Percentiles rank a stretch among this genome's conserved stretches.
These are phyloP conservation scores for Drosophila paracracens DNA, from an alignment of 2,888 invertebrate genomes.

Conservation along the genomic window DNA sequence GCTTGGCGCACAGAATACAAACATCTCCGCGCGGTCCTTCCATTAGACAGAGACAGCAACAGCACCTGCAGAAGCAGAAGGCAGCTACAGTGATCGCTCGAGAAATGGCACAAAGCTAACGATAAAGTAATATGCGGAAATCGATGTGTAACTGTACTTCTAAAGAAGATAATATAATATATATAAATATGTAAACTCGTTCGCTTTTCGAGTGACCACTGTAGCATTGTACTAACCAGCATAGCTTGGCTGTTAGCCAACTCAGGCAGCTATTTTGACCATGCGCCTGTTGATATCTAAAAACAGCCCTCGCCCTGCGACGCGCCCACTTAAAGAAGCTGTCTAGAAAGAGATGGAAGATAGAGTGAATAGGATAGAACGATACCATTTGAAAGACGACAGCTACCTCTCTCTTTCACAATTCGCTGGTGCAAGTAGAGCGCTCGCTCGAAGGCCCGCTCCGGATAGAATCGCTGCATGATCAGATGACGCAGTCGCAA, in stretches of 20 bases:
- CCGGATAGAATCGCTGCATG: conserved; percentile 91
- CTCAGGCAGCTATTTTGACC: conserved; percentile 86
- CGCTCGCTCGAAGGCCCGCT: conserved; percentile 90
- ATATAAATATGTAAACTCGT: background rate
- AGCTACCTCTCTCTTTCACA: conserved; percentile 87
- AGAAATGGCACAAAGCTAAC: background rate
- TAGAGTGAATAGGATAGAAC: accelerated
- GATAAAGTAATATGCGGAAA: background rate
- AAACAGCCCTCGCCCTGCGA: conserved; percentile 88
- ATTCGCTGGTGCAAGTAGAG: conserved; percentile 94
- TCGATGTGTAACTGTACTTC: background rate
- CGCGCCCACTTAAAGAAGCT: conserved; percentile 90
- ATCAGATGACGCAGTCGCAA: conserved; percentile 91
- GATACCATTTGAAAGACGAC: too few relatives aligned
- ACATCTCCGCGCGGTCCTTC: background rate
- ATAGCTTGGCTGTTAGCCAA: conserved; percentile 86
- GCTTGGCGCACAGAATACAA: conserved; percentile 50
- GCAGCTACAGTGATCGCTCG: background rate
- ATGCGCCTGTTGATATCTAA: conserved; percentile 73
- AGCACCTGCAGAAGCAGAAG: conserved; percentile 13
- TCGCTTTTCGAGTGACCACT: background rate
- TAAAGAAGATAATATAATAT: background rate
- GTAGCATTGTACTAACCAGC: conserved; percentile 64
- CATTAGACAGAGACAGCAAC: conserved; percentile 27
- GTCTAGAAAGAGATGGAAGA: conserved; percentile 64